Base-by-base conservation (phyloP, 1,140 invertebrate species). In the Hylaeus volcanicus region DNA sequence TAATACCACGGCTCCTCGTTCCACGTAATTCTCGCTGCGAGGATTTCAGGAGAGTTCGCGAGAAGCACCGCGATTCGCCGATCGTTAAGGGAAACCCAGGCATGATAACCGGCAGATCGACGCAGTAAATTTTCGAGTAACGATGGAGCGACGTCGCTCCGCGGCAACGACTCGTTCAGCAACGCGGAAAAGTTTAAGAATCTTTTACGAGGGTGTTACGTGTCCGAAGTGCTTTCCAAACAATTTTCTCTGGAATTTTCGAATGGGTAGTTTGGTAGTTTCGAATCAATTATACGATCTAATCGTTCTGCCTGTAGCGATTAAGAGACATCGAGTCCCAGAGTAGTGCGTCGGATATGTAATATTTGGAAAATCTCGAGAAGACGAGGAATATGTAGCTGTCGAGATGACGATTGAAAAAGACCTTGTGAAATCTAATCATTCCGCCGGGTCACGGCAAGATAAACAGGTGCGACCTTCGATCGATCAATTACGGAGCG, bases 401-500 rank as follows among this genome's bases (percentile, higher is more conserved):
- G 14, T 1, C 12, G n/a, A 3, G n/a, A 66, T 56, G 68, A 70
- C 51, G 39, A 70, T 69, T 39, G 37, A 43, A 39, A 56, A 48
- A 55, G 66, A 61, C 39, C 12, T 41, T 37, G 63, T 45, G 69
- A 64, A 79, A 74, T 74, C 55, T 55, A 80, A 75, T 74, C 60
- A 69, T 37, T 5, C 73, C 45, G 48, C 37, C 55, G 64, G 63
- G 78, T 80, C 72, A 56, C 53, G 45, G 63, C 55, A 69, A 69
- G 64, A 75, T 75, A 63, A 61, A 80, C 79, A 75, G 53, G 64
- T 73, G 86, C 72, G 77, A 87, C 63, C 81, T 55, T 63, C 77
- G 82, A 87, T 87, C 82, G 85, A 87, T 83, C 78, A 58, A 71
- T 82, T 61, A 80, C 70, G 48, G 53, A 51, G 60, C 43, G 26